Conservation (phyloP, 2,888 invertebrate species). For the Pseudococcus viburni region DNA sequence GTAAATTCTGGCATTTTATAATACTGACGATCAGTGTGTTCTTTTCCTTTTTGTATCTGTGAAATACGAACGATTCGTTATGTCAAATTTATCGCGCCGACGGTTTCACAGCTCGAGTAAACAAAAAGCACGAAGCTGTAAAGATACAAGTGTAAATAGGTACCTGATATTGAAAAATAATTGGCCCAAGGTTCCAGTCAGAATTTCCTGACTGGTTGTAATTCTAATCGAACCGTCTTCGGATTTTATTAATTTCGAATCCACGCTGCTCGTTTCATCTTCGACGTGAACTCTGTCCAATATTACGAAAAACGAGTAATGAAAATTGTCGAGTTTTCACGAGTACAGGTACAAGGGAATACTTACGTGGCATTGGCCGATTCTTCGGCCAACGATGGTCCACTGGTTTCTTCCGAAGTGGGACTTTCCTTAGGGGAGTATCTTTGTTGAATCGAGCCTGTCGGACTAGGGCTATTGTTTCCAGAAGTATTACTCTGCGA, state of each 20-base stretch:
- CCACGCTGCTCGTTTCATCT: constrained; percentile 28
- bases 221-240: constrained; percentile 52
- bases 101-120: background rate
- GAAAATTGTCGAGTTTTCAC: background rate
- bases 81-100: background rate
- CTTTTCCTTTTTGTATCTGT: constrained; percentile 90
- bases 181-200: constrained; percentile 61
- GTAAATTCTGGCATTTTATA: constrained; percentile 89
- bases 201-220: constrained; percentile 62
- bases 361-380: constrained; percentile 46
- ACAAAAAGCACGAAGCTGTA: background rate
- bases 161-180: constrained; percentile 64
- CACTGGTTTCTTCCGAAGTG: constrained; percentile 63
- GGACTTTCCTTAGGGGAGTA: constrained; percentile 62
- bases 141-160: background rate
- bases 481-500: constrained; percentile 33
- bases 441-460: constrained; percentile 12
- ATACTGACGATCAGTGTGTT: constrained; percentile 93
- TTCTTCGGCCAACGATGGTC: constrained; percentile 63
- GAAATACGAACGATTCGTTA: constrained; percentile 67
- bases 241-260: constrained; percentile 26
- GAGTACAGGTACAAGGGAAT: background rate
- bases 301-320: background rate
- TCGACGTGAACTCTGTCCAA: constrained; percentile 52
- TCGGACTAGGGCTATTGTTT: constrained; percentile 60